Conservation (phyloP, 2,797 vertebrate genomes). For the Sphenodon punctatus region DNA sequence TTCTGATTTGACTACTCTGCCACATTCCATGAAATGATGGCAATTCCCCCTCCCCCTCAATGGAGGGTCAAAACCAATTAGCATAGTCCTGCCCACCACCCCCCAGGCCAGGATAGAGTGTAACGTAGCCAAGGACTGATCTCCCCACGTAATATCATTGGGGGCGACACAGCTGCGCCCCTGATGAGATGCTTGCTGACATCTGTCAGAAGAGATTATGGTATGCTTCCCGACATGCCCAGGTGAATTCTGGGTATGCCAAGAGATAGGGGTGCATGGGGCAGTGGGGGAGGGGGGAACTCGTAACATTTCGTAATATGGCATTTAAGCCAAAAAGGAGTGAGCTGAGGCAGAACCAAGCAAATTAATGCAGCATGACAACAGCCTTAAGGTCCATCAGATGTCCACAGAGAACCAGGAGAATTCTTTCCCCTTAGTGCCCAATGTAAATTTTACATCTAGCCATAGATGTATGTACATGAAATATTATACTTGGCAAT, state of each 20-base stretch:
- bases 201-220: constrained; percentile 68
- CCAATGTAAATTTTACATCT: background rate
- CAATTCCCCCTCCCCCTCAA: background rate
- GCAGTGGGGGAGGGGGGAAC: background rate
- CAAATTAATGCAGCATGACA: constrained; percentile 65
- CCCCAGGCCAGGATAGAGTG: constrained; percentile 48
- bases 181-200: constrained; percentile 69
- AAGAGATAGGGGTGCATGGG: background rate
- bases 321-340: constrained; percentile 62
- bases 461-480: background rate
- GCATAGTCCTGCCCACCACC: constrained; percentile 35
- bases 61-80: constrained; percentile 51
- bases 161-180: constrained; percentile 67
- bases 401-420: constrained; percentile 37
- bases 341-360: constrained; percentile 45
- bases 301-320: constrained; percentile 55
- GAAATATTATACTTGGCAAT: background rate
- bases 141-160: constrained; percentile 35
- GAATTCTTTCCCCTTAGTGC: background rate
- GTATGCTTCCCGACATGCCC: constrained; percentile 33
- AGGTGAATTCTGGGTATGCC: constrained; percentile 53
- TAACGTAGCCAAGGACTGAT: constrained; percentile 67
- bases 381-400: constrained; percentile 58
- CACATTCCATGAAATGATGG: accelerated
- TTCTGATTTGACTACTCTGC: background rate